Conservation (phyloP, 2,797 vertebrate genomes). For the Rhynchonycteris naso region DNA sequence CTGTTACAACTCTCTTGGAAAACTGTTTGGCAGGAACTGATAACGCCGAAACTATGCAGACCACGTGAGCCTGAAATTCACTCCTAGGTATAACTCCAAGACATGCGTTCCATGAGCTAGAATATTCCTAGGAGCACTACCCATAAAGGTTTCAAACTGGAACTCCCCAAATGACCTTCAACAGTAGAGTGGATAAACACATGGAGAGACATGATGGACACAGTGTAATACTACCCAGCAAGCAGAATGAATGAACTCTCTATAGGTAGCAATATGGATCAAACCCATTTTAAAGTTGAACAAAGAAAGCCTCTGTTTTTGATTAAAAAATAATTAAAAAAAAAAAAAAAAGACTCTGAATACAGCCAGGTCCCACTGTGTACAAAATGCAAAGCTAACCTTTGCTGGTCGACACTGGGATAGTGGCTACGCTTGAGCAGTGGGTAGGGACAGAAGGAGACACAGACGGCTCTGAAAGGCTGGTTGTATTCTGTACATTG, state of each 20-base stretch:
- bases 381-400: neutral
- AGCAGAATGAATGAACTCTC: neutral
- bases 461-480: neutral
- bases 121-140: neutral
- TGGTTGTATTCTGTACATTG: neutral
- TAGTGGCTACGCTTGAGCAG: no score
- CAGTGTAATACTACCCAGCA: rapidly evolving
- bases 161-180: neutral
- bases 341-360: neutral
- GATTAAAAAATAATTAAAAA: no score
- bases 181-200: neutral
- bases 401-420: neutral
- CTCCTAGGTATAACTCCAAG: neutral
- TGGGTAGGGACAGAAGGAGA: neutral
- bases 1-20: neutral
- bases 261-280: rapidly evolving
- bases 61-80: neutral
- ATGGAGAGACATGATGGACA: rapidly evolving
- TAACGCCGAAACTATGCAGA: neutral
- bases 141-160: neutral
- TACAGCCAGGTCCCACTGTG: neutral
- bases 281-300: neutral
- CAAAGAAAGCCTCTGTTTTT: neutral
- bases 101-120: neutral
- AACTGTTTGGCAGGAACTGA: neutral